These are phyloP conservation scores for Euzophera pinguis DNA, from an alignment of 2,888 invertebrate species.

Conservation along the genomic window DNA sequence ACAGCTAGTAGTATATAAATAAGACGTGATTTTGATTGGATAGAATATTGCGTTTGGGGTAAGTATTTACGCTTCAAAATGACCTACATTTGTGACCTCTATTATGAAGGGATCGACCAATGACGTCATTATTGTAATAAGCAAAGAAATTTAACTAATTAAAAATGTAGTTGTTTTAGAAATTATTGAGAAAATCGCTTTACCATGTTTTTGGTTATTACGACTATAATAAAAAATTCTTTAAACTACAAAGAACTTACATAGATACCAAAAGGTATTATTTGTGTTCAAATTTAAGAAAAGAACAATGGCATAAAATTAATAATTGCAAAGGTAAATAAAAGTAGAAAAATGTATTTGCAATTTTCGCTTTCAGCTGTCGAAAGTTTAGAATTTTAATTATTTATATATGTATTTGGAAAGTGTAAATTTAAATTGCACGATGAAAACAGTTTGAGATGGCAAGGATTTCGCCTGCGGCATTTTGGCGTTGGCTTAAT, in stretches of 20 bases:
- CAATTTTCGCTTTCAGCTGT: conserved; percentile 14
- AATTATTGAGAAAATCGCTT: no score
- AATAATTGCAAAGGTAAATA: neutral
- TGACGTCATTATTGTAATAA: conserved; percentile 8
- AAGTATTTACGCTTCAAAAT: neutral
- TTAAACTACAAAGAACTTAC: no score
- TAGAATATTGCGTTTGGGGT: neutral
- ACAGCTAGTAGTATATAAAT: no score
- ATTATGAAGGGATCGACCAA: neutral
- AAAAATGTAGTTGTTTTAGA: no score
- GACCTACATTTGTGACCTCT: conserved; percentile 3
- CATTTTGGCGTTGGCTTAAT: conserved; percentile 15
- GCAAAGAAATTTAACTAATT: no score
- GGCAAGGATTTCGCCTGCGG: conserved; percentile 15
- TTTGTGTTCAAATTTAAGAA: no score
- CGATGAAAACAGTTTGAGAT: conserved; percentile 19
- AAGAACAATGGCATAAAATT: no score
- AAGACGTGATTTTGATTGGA: no score
- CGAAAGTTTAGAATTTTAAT: conserved; percentile 19
- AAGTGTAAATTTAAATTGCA: conserved; percentile 20
- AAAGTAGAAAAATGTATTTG: conserved; percentile 13
- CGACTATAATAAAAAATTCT: no score
- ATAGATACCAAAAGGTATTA: no score
- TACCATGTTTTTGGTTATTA: no score
- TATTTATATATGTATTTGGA: conserved; percentile 21